These are phyloP conservation scores for Leiothrix lutea DNA, from an alignment of 2,113 vertebrate genomes.

Conservation along the genomic window DNA sequence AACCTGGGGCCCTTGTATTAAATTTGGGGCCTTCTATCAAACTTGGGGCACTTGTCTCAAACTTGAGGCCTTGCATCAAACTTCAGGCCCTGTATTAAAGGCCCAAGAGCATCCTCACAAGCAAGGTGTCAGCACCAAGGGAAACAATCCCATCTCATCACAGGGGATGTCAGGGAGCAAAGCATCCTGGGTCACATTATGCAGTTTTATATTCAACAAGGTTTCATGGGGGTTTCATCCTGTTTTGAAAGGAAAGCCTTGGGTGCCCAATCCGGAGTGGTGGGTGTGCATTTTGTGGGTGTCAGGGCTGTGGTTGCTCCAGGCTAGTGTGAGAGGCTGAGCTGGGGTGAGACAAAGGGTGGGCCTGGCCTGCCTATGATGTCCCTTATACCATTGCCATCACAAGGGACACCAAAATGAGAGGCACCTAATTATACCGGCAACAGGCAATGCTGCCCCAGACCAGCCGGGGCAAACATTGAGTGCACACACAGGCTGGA, in stretches of 20 bases:
- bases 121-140: neutral
- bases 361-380: too few species aligned
- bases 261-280: fast-evolving
- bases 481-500: neutral
- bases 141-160: neutral
- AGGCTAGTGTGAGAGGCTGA: neutral
- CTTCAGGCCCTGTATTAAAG: neutral
- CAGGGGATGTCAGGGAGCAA: neutral
- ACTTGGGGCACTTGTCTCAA: neutral
- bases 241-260: neutral
- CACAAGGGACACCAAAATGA: neutral
- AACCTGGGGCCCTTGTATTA: neutral
- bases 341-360: neutral
- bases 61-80: neutral
- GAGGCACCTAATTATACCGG: neutral
- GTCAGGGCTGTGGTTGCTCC: neutral
- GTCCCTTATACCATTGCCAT: neutral
- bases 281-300: neutral
- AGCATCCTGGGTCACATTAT: neutral
- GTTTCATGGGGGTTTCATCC: neutral
- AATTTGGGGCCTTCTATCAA: neutral
- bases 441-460: neutral
- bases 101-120: neutral
- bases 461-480: fast-evolving
- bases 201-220: neutral